Conservation (phyloP, 2,888 invertebrate genomes). For the Mycalesis mineus region DNA sequence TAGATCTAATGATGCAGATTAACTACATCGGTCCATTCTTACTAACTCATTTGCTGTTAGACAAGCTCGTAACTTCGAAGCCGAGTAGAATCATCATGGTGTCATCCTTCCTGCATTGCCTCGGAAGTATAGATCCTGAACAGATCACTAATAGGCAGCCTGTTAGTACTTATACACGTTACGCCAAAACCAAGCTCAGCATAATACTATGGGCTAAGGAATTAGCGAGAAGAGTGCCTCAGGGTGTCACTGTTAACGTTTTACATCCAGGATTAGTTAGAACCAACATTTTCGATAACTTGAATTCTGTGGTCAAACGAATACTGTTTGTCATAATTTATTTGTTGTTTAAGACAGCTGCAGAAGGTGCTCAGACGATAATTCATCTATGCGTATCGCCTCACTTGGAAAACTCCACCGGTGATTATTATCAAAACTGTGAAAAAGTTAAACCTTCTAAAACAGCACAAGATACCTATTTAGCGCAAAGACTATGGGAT, state of each 20-base stretch:
- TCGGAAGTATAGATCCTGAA: constrained; percentile 66
- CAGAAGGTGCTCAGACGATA: constrained; percentile 88
- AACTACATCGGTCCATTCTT: constrained; percentile 86
- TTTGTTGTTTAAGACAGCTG: constrained; percentile 81
- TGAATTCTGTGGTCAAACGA: constrained; percentile 60
- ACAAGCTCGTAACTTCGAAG: constrained; percentile 58
- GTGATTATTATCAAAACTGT: constrained; percentile 88
- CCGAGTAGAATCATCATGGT: constrained; percentile 68
- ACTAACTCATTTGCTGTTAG: constrained; percentile 81
- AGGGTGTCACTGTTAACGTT: constrained; percentile 85
- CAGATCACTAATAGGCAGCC: constrained; percentile 30
- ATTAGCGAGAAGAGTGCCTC: constrained; percentile 52
- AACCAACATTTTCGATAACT: constrained; percentile 85
- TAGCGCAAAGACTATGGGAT: constrained; percentile 88
- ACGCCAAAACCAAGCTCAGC: constrained; percentile 61
- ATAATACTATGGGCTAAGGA: constrained; percentile 63
- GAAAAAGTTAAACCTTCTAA: constrained; percentile 73
- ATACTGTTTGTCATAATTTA: constrained; percentile 75
- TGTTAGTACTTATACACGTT: constrained; percentile 39
- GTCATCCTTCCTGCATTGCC: constrained; percentile 53
- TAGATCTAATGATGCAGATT: constrained; percentile 80
- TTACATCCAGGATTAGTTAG: constrained; percentile 90
- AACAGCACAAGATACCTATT: constrained; percentile 79
- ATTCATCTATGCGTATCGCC: constrained; percentile 85
- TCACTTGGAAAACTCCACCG: constrained; percentile 82